Percentiles rank a stretch among this genome's conserved stretches.
Conservation (phyloP, 2,797 vertebrate species). For the Podarcis lilfordi region DNA sequence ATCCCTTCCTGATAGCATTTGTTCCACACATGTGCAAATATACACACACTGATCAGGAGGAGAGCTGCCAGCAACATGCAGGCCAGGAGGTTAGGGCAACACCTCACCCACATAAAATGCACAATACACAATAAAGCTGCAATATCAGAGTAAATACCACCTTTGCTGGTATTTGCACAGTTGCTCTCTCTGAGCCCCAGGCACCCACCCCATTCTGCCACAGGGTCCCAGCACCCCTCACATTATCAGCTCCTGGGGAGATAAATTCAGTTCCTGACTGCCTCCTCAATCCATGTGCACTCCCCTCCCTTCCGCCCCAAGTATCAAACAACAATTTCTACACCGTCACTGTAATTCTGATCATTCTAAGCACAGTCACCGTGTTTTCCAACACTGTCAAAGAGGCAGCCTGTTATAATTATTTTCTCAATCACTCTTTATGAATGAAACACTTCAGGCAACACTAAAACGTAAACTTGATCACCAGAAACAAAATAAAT, state of each 20-base stretch:
- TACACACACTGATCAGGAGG: no score
- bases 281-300: constrained; percentile 44
- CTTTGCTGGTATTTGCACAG: no score
- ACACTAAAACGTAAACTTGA: constrained; percentile 73
- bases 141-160: no score
- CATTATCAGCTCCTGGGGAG: neutral
- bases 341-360: constrained; percentile 68
- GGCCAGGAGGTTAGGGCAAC: no score
- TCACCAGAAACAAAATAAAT: constrained; percentile 72
- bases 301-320: constrained; percentile 39
- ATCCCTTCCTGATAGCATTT: no score
- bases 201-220: no score
- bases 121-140: no score
- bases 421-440: constrained; percentile 74
- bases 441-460: constrained; percentile 72
- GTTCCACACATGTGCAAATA: no score
- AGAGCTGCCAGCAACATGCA: no score
- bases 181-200: no score
- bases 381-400: constrained; percentile 67
- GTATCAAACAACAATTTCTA: constrained; percentile 53
- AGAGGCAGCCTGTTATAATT: constrained; percentile 70
- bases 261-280: neutral
- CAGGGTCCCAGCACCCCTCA: neutral
- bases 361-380: constrained; percentile 53
- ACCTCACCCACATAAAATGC: no score